Evolutionary conservation across 1,140 invertebrate species (phyloP).

Genomic region (Paraescarpia echinospica): DNA sequence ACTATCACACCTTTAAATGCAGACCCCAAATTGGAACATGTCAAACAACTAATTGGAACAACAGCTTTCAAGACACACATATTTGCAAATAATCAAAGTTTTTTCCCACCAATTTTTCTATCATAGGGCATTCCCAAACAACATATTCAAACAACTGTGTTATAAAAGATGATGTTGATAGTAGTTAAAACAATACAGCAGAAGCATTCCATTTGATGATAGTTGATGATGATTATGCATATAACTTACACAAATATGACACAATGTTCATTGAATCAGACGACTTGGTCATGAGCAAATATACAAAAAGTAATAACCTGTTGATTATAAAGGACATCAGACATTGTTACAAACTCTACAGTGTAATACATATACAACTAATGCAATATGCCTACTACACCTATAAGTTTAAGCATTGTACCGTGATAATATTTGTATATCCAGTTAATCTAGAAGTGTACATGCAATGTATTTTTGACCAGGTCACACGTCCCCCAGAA

Average conservation of each 20-base stretch:
- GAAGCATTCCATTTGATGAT: no score
- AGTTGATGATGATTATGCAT: no score
- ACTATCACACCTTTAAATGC: background rate
- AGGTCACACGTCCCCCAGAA: constrained; percentile 69
- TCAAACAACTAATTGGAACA: no score
- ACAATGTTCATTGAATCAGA: background rate
- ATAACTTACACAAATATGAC: background rate
- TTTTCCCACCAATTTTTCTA: background rate
- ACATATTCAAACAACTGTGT: no score
- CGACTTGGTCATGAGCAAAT: no score
- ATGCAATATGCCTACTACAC: no score
- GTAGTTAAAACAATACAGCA: no score
- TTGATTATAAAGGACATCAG: no score
- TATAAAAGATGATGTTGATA: no score
- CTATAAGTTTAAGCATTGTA: background rate
- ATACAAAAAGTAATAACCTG: background rate
- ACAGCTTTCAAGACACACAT: background rate
- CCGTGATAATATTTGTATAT: background rate
- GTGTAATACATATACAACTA: no score
- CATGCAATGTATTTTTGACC: constrained; percentile 20
- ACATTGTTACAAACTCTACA: no score
- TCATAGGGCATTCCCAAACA: background rate
- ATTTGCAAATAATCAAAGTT: background rate
- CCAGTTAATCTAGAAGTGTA: constrained; percentile 16
- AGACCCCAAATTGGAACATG: background rate